Evolutionary conservation across 1,140 invertebrate species (phyloP).

Genomic region (Drosophila sulfurigaster): DNA sequence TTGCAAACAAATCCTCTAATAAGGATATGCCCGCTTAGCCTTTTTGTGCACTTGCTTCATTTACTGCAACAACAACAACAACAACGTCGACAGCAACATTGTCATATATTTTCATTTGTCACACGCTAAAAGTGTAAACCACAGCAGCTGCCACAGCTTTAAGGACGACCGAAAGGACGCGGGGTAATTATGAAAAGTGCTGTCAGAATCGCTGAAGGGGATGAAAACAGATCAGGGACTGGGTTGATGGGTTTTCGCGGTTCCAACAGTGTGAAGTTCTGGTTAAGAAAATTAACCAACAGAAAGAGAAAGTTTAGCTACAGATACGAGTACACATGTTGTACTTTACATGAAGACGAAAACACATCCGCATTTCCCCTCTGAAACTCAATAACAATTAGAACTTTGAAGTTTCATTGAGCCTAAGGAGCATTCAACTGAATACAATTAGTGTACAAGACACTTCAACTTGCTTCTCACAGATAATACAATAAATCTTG

Average conservation of each 20-base stretch:
- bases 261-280: conserved; percentile 20
- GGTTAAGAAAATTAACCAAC: conserved; percentile 16
- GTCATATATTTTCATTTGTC: conserved; percentile 46
- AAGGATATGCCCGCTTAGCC: conserved; percentile 45
- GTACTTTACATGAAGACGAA: background rate
- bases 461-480: conserved; percentile 12
- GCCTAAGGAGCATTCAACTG: background rate
- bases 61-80: conserved; percentile 53
- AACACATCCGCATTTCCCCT: background rate
- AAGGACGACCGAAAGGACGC: conserved; percentile 4
- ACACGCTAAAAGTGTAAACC: conserved; percentile 61
- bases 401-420: conserved; percentile 16
- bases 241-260: conserved; percentile 3
- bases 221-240: conserved; percentile 14
- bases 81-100: conserved; percentile 21
- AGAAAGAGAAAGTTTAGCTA: background rate
- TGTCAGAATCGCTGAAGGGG: conserved; percentile 19
- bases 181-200: conserved; percentile 47
- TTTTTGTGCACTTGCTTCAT: conserved; percentile 78
- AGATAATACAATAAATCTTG: conserved; percentile 14
- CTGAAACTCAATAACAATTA: conserved; percentile 20
- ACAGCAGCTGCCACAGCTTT: conserved; percentile 25
- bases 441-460: conserved; percentile 10
- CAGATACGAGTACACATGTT: background rate
- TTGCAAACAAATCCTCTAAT: conserved; percentile 62